Evolutionary conservation across 1,140 invertebrate species (phyloP), one percentile per base, ranked within the genome.

Genomic region (Battus philenor): DNA sequence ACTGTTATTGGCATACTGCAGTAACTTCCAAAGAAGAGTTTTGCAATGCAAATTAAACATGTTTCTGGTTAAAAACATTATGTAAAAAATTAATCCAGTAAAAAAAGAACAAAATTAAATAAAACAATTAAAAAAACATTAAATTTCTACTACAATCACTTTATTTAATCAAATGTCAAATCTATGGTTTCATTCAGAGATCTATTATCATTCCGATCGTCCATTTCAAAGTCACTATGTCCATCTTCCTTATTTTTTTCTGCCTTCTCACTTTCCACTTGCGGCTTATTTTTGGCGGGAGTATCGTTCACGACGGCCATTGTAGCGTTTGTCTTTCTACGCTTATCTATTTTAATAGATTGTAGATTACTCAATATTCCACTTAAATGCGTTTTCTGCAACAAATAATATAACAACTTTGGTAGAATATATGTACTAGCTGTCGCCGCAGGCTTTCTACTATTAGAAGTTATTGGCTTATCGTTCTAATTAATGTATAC

Each of bases 81-180:
- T n/a, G n/a, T n/a, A n/a, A n/a, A n/a, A n/a, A n/a, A n/a, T n/a
- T n/a, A n/a, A n/a, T n/a, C n/a, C n/a, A n/a, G n/a, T n/a, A n/a
- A n/a, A n/a, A n/a, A n/a, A n/a, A n/a, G n/a, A n/a, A n/a, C n/a
- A n/a, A n/a, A n/a, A n/a, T n/a, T n/a, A n/a, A n/a, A n/a, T n/a
- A n/a, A n/a, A n/a, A n/a, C n/a, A n/a, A n/a, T n/a, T n/a, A n/a
- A n/a, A n/a, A n/a, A n/a, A n/a, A n/a, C n/a, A n/a, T n/a, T n/a
- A n/a, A n/a, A n/a, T n/a, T n/a, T n/a, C n/a, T n/a, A n/a, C n/a
- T n/a, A n/a, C n/a, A n/a, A n/a, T n/a, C n/a, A n/a, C n/a, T 10
- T 44, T 11, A 32, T 54, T 63, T 50, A 70, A 59, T 68, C 61
- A 54, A 65, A 55, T n/a, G 68, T 65, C 9, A 70, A 48, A 58